These are phyloP conservation scores for Serripes groenlandicus DNA, from an alignment of 2,888 invertebrate species.

Conservation along the genomic window DNA sequence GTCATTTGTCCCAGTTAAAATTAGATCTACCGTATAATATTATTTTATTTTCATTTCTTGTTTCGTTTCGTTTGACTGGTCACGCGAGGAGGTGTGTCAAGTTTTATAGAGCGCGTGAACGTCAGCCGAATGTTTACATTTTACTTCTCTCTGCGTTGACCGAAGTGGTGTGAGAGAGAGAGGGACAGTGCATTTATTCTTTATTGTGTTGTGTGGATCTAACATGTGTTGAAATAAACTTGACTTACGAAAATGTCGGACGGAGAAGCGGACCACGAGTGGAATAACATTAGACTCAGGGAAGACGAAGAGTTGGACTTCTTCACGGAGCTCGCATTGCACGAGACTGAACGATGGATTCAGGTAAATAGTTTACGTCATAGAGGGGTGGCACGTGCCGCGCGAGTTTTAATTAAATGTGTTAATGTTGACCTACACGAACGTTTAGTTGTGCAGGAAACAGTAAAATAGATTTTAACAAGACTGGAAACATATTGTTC, in stretches of 20 bases:
- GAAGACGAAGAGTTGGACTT: slow-evolving; percentile 85
- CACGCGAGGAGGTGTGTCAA: slow-evolving; percentile 52
- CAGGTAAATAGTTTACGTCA: slow-evolving; percentile 77
- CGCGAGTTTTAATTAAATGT: no score
- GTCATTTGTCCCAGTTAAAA: no score
- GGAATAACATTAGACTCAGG: slow-evolving; percentile 72
- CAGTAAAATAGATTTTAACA: no score
- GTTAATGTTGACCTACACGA: no score
- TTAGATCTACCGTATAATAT: no score
- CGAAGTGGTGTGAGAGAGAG: slow-evolving; percentile 2
- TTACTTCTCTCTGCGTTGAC: slow-evolving; percentile 37
- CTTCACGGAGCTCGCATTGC: slow-evolving; percentile 85
- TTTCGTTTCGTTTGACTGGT: slow-evolving; percentile 26
- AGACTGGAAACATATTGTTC: no score
- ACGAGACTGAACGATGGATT: slow-evolving; percentile 86
- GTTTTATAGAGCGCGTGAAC: slow-evolving; percentile 48
- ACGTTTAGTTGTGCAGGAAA: no score
- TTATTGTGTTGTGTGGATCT: slow-evolving; percentile 3
- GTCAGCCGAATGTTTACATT: slow-evolving; percentile 54
- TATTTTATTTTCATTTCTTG: no score
- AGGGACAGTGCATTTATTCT: background rate
- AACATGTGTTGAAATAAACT: slow-evolving; percentile 2
- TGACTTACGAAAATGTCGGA: slow-evolving; percentile 34
- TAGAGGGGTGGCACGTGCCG: background rate
- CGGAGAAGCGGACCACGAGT: slow-evolving; percentile 59